phyloP scores from a whole-genome alignment of 1,140 invertebrate species.

The Drosophila teissieri region DNA sequence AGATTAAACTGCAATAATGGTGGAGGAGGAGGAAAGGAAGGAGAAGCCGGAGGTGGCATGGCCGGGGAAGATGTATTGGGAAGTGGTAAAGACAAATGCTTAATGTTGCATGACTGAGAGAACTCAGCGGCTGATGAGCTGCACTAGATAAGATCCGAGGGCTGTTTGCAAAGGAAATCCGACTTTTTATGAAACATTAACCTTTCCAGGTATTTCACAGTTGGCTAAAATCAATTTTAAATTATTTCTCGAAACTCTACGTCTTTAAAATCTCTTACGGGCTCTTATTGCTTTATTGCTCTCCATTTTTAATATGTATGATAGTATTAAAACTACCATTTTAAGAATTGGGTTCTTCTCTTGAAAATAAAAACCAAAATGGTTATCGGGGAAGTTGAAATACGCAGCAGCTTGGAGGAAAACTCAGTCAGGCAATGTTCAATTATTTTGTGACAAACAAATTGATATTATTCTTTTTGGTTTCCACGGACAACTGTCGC shows the following conservation, averaged over 20 bases:
- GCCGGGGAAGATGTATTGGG: conserved; percentile 4
- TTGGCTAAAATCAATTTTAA: not conserved
- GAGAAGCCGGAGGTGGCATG: too few relatives aligned
- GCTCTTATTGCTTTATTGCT: not conserved
- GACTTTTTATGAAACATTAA: conserved; percentile 36
- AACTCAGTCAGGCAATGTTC: conserved; percentile 27
- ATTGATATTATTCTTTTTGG: conserved; percentile 37
- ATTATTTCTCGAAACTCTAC: not conserved
- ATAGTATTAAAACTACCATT: not conserved
- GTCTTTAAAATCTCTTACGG: not conserved
- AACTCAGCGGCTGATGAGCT: conserved; percentile 34
- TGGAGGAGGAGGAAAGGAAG: not conserved
- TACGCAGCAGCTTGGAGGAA: not conserved
- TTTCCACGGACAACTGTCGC: not conserved
- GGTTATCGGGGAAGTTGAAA: not conserved
- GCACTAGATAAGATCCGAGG: conserved; percentile 1
- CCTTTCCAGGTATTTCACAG: conserved; percentile 4
- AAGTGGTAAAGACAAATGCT: conserved; percentile 54
- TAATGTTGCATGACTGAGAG: conserved; percentile 53
- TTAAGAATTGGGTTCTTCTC: not conserved
- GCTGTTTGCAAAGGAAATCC: conserved; percentile 16
- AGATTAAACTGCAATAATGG: conserved; percentile 42
- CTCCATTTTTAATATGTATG: not conserved
- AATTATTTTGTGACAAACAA: conserved; percentile 53
- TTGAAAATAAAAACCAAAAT: not conserved